These are phyloP conservation scores for Gobio occitaniae DNA, from an alignment of 2,797 vertebrate genomes.

Conservation along the genomic window DNA sequence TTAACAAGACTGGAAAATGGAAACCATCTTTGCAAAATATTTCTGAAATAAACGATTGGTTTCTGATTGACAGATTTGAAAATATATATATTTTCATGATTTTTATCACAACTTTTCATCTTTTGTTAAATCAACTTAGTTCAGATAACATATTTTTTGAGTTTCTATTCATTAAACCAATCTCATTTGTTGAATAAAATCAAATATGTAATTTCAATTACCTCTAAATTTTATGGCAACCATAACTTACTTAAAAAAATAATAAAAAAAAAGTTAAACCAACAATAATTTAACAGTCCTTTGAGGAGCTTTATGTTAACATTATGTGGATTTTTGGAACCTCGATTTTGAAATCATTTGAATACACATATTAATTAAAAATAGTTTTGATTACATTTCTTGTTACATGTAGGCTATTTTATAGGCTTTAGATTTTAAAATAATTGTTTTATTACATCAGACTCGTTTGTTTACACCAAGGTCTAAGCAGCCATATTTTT, in stretches of 20 bases:
- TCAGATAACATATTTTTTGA: too few relatives aligned
- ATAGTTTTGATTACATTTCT: neutral
- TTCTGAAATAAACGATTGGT: neutral
- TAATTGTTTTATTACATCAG: neutral
- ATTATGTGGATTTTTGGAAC: neutral
- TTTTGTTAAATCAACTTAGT: too few relatives aligned
- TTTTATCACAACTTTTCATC: too few relatives aligned
- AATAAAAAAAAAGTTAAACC: neutral
- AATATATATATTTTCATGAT: too few relatives aligned
- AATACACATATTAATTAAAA: neutral
- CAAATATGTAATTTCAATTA: too few relatives aligned
- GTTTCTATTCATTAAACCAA: too few relatives aligned
- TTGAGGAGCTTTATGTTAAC: neutral
- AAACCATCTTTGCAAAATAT: neutral
- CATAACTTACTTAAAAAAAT: too few relatives aligned
- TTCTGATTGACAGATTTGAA: neutral
- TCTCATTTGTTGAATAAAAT: too few relatives aligned
- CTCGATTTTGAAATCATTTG: neutral
- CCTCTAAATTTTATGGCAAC: too few relatives aligned
- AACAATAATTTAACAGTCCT: neutral
- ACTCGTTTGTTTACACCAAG: neutral
- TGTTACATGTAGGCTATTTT: neutral
- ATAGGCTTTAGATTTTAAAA: neutral
- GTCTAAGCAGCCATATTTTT: neutral
- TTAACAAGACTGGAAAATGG: neutral